Evolutionary conservation across 2,888 invertebrate species (phyloP), one percentile per base, ranked within the genome.

Genomic region (Ommatoiulus sabulosus): DNA sequence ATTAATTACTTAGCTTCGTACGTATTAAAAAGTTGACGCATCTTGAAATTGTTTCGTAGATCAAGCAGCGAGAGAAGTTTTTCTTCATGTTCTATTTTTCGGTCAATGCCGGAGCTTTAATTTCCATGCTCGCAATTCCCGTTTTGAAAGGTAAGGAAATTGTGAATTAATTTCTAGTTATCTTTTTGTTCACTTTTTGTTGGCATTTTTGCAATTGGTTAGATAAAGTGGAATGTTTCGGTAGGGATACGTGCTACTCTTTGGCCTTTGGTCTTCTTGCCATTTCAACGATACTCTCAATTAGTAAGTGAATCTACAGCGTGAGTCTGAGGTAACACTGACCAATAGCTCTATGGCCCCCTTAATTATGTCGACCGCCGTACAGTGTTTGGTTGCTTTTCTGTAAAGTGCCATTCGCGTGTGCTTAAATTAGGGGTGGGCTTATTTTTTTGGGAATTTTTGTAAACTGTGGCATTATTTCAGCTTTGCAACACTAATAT

Each of bases 51-150:
- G 96, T 96, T 0, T 95, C 96, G 90, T 97, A 98, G 93, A 95
- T 95, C 91, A 93, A 93, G 91, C 95, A 97, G 92, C 93, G 98
- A 89, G 95, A 95, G 20, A 95, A 95, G 89, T 99, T 97, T 93
- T 99, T 99, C 93, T 98, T 98, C 0, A 93, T 98, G 0, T 99
- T 98, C 93, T 99, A 99, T 93, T 97, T 98, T 92, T 94, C 97
- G 86, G 98, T 99, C 92, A 99, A 98, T 92, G 91, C 93, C 8
- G 98, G 98, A 10, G 97, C 97, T 90, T 94, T 97, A 88, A 94
- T 98, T 87, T 97, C 98, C 0, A 97, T 97, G 0, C 95, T 97
- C 90, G 91, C 98, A 0, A 98, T 98, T 0, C 99, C 99, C 0
- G 94, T 97, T 87, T 93, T 99, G 12, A 95, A 98, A 91, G 95